Evolutionary conservation across 2,113 vertebrate genomes (phyloP).

Genomic region (Porphyrio hochstetteri): DNA sequence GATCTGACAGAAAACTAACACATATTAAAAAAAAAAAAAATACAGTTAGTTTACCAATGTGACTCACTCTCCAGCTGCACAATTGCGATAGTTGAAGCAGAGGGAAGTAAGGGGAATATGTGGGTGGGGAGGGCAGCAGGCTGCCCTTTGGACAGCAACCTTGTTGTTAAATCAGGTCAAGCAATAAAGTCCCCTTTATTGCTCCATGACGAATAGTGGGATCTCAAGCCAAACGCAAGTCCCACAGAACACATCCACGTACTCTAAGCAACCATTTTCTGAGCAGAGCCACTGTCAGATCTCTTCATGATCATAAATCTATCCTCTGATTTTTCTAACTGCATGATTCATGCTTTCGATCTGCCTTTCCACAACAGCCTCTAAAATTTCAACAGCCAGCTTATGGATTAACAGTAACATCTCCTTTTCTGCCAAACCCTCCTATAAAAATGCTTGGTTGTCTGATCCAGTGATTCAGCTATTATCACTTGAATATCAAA

Average conservation of each 20-base stretch:
- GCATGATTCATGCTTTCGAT: not conserved
- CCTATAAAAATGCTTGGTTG: not conserved
- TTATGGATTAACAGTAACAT: slow-evolving; percentile 14
- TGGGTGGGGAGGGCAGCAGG: not conserved
- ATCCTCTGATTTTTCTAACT: slow-evolving; percentile 5
- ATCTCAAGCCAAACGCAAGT: not conserved
- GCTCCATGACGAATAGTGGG: not conserved
- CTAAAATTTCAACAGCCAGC: slow-evolving; percentile 1
- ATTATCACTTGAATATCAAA: slow-evolving; percentile 37
- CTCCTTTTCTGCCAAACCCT: slow-evolving; percentile 17
- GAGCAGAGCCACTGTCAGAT: not conserved
- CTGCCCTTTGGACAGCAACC: not conserved
- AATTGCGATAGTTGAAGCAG: not conserved
- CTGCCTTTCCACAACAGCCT: not conserved
- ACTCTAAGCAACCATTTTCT: not conserved
- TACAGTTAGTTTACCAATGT: not conserved
- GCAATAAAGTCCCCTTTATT: not conserved
- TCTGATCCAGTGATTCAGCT: slow-evolving; percentile 37
- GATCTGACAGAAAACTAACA: not conserved
- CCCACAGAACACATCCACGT: not conserved
- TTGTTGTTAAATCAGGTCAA: not conserved
- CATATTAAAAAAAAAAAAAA: not conserved
- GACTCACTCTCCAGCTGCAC: not conserved
- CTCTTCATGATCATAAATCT: slow-evolving; percentile 1
- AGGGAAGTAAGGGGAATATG: not conserved